Conservation (phyloP, 2,113 vertebrate genomes). For the Aix galericulata region DNA sequence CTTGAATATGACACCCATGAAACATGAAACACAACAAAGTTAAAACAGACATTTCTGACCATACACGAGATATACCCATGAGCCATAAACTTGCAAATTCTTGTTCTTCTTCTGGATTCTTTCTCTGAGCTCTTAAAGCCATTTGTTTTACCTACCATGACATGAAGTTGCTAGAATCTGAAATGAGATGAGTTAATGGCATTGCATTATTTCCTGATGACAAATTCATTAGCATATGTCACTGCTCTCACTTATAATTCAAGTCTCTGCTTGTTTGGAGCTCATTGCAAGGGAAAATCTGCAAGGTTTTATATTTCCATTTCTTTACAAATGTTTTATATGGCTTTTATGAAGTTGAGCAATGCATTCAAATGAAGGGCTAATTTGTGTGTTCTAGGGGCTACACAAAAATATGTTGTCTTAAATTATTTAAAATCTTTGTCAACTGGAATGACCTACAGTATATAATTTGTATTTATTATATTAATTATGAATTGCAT, state of each 20-base stretch:
- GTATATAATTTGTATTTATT: not conserved
- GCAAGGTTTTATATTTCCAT: slow-evolving; percentile 30
- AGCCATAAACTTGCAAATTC: not conserved
- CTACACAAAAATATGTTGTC: slow-evolving; percentile 3
- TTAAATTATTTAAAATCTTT: slow-evolving; percentile 29
- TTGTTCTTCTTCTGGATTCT: not conserved
- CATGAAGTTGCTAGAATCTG: slow-evolving; percentile 31
- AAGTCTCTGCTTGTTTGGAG: slow-evolving; percentile 35
- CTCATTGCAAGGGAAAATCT: slow-evolving; percentile 42
- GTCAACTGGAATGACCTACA: not conserved
- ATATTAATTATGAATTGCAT: slow-evolving; percentile 3
- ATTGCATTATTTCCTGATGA: slow-evolving; percentile 36
- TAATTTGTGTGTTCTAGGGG: slow-evolving; percentile 16
- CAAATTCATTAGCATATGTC: slow-evolving; percentile 52
- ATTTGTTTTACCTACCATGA: not conserved
- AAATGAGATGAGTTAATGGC: slow-evolving; percentile 40
- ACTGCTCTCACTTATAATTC: slow-evolving; percentile 16
- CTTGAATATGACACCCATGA: not conserved
- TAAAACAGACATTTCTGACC: not conserved
- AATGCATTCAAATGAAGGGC: slow-evolving; percentile 23
- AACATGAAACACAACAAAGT: not conserved
- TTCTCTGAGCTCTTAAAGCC: slow-evolving; percentile 6
- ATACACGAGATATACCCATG: not conserved
- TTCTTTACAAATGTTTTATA: slow-evolving; percentile 33
- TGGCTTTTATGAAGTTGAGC: slow-evolving; percentile 2